Base-by-base conservation (phyloP, 1,140 invertebrate genomes). In the Periplaneta americana region DNA sequence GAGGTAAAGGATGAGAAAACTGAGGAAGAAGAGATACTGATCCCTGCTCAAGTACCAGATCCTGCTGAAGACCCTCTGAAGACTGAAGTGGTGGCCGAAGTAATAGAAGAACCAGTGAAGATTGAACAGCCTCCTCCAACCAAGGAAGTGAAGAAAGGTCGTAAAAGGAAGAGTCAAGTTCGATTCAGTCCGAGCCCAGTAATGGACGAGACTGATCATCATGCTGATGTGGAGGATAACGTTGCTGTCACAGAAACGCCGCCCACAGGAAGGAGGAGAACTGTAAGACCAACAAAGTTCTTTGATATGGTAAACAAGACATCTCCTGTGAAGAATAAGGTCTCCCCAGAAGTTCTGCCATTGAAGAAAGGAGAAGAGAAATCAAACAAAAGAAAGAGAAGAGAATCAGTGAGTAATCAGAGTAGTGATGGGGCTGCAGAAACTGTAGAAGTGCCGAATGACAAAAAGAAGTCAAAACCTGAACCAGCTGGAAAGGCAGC, bases 211-310 rank as follows among this genome's bases (percentile, higher is more conserved):
- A 81, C 76, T 2, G 74, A 75, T 32, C 75, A 83, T 33, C 80
- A 79, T 75, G 82, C 82, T 9, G 82, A 83, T 75, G 82, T 83
- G 11, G 82, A 83, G 48, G 82, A 83, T 74, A 83, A 83, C 77
- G 39, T 83, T 28, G 33, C 80, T 3, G 1, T 77, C 1, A 66
- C 37, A n/a, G 80, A 35, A 34, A 31, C 48, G 11, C 75, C 34
- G 6, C 48, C n/a, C 11, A 66, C 22, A 28, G 48, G 48, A 66
- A 66, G 48, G n/a, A 66, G 48, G 28, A 5, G 48, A 66, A 66
- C 22, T n/a, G 22, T 11, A 66, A 66, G 48, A n/a, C 48, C 48
- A 2, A n/a, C 48, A 66, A 66, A 66, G 48, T n/a, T 66, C 22
- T 28, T n/a, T 4, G 48, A 28, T 28, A n/a, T 66, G 22, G 3